Percentiles rank a stretch among this genome's conserved stretches.
These are phyloP conservation scores for Microtus montanus DNA, from an alignment of 2,113 vertebrate genomes.

Conservation along the genomic window DNA sequence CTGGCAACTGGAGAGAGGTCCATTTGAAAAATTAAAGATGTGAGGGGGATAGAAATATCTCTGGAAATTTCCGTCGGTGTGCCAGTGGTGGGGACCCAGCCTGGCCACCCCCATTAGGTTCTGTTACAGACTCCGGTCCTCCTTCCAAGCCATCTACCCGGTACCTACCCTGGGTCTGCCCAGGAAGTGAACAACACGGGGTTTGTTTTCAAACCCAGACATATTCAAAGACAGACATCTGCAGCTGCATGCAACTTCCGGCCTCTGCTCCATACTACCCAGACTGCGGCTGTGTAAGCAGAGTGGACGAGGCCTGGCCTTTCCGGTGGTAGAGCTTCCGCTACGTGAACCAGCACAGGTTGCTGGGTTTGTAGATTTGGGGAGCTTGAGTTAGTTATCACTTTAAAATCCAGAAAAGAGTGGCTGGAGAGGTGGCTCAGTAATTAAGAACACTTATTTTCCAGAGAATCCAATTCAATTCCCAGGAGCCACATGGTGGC, in stretches of 20 bases:
- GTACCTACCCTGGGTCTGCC: rapidly evolving
- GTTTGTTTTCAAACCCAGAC: background rate
- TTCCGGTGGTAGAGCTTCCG: background rate
- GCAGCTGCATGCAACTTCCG: background rate
- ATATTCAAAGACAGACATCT: background rate
- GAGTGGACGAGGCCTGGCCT: background rate
- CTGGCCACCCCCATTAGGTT: background rate
- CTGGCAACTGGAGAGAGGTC: conserved; percentile 31
- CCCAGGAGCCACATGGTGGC: background rate
- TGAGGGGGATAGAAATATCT: background rate
- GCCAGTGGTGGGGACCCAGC: background rate
- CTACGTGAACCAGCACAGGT: rapidly evolving
- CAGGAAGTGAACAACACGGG: rapidly evolving
- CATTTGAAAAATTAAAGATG: conserved; percentile 66
- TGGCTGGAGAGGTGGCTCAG: background rate
- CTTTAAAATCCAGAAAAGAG: background rate
- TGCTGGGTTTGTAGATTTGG: background rate
- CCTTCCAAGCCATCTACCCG: background rate
- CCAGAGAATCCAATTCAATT: background rate
- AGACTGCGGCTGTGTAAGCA: background rate
- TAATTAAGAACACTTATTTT: background rate
- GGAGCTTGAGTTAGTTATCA: background rate
- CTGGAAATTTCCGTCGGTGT: conserved; percentile 66
- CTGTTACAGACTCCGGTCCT: rapidly evolving
- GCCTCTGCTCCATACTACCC: rapidly evolving